phyloP scores from a whole-genome alignment of 2,888 invertebrate genomes.

The Herminia tarsipennalis region DNA sequence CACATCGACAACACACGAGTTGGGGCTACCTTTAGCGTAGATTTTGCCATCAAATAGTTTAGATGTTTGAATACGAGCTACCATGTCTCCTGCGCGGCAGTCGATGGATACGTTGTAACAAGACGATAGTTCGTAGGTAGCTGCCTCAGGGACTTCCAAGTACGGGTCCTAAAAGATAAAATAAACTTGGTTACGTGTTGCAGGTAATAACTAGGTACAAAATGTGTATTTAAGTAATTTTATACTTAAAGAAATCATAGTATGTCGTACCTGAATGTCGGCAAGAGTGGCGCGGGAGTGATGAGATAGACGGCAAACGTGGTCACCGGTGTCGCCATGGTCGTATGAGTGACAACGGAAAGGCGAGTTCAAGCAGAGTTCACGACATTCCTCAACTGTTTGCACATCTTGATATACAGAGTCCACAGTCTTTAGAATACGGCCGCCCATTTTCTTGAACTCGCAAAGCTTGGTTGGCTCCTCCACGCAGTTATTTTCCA shows the following conservation, averaged over 20 bases:
- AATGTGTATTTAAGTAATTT: too few relatives aligned
- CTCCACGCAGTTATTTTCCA: constrained; percentile 97
- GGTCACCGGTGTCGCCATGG: constrained; percentile 96
- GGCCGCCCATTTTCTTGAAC: constrained; percentile 95
- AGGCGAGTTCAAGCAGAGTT: constrained; percentile 94
- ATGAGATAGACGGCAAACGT: constrained; percentile 96
- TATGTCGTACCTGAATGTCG: constrained; percentile 90
- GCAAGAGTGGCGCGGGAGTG: constrained; percentile 95
- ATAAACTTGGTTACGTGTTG: neutral
- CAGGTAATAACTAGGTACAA: too few relatives aligned
- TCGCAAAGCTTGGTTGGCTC: constrained; percentile 98
- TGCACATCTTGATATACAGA: constrained; percentile 96
- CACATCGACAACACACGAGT: constrained; percentile 96
- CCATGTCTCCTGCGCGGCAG: constrained; percentile 96
- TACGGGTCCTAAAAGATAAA: constrained; percentile 89
- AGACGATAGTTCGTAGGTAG: constrained; percentile 96
- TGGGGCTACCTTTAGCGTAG: constrained; percentile 97
- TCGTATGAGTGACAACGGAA: constrained; percentile 97
- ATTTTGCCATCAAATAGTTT: constrained; percentile 97
- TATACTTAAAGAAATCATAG: too few relatives aligned
- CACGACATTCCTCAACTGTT: constrained; percentile 94
- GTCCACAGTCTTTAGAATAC: constrained; percentile 96
- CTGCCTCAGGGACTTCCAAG: constrained; percentile 95
- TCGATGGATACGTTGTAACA: constrained; percentile 98
- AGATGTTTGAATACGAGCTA: constrained; percentile 95